Evolutionary conservation across 1,140 invertebrate species (phyloP).

Genomic region (Papilio polytes): DNA sequence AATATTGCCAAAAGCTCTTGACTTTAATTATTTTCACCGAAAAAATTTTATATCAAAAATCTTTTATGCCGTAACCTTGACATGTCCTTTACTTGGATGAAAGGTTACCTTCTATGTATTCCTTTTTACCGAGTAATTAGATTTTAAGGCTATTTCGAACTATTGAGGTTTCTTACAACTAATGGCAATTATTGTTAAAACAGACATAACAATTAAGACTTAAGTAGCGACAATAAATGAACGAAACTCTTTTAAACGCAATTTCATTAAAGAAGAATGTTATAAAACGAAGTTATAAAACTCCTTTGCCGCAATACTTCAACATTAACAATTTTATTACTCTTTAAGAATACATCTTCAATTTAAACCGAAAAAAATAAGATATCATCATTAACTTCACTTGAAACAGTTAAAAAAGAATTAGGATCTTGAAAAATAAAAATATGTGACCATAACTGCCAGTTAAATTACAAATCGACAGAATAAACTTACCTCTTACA

Average conservation of each 20-base stretch:
- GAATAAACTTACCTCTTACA: no score
- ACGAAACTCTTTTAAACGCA: neutral
- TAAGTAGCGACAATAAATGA: neutral
- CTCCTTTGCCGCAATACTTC: neutral
- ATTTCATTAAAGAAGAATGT: neutral
- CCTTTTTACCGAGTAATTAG: neutral
- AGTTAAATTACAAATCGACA: no score
- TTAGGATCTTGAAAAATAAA: no score
- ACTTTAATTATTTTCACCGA: constrained; percentile 21
- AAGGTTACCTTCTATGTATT: neutral
- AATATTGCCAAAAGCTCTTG: neutral
- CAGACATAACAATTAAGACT: neutral
- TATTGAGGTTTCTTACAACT: neutral
- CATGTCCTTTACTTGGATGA: neutral
- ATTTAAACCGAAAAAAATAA: no score
- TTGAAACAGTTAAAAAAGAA: no score
- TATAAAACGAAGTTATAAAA: neutral
- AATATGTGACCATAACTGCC: no score
- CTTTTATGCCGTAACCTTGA: neutral
- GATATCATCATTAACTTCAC: no score
- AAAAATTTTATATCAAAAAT: constrained; percentile 16
- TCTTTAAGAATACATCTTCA: neutral
- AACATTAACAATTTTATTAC: neutral
- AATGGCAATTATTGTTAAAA: neutral
- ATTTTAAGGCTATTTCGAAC: neutral